These are phyloP conservation scores for Isaurus tuberculatus DNA, from an alignment of 92 coral and sea anemone species.

Conservation along the genomic window DNA sequence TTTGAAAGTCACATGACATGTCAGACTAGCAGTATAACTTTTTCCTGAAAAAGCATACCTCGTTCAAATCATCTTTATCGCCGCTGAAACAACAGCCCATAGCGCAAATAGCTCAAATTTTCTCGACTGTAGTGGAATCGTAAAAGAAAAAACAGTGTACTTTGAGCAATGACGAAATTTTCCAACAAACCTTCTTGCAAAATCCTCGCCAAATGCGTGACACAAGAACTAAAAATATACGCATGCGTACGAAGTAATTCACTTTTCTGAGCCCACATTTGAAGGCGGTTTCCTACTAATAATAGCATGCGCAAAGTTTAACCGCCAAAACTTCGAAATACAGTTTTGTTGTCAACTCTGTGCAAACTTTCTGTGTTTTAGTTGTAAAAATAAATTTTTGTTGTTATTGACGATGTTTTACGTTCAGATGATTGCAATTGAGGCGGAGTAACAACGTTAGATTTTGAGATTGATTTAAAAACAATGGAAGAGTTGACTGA, in stretches of 20 bases:
- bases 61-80: slow-evolving; percentile 68
- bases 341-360: neutral
- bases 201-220: neutral
- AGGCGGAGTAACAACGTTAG: neutral
- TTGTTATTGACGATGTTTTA: neutral
- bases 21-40: neutral
- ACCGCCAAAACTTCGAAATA: slow-evolving; percentile 51
- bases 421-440: neutral
- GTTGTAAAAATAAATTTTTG: neutral
- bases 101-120: slow-evolving; percentile 10
- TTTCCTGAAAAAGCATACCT: slow-evolving; percentile 65
- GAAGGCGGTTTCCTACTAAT: neutral
- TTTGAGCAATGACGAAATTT: neutral
- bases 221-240: neutral
- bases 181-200: no score
- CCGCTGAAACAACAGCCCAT: slow-evolving; percentile 99
- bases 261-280: slow-evolving; percentile 7
- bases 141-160: neutral
- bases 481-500: slow-evolving; percentile 21
- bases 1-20: slow-evolving; percentile 16
- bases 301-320: slow-evolving; percentile 17
- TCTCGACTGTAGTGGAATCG: neutral
- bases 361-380: neutral
- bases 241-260: neutral
- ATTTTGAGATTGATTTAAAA: neutral